Conservation (phyloP, 2,888 invertebrate genomes). For the Schizotus pectinicornis region DNA sequence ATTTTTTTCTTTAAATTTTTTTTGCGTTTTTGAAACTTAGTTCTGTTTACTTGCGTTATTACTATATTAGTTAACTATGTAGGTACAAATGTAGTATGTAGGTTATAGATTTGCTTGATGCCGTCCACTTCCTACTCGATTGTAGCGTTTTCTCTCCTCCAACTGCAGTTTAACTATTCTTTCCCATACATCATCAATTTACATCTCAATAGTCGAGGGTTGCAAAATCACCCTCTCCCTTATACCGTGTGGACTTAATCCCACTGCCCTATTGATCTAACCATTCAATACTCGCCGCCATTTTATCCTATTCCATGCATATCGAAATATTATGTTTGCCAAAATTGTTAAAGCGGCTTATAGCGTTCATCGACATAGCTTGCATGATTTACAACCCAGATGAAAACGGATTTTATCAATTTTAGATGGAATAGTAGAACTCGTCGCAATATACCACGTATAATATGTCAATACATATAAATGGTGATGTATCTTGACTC, state of each 20-base stretch:
- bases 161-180: conserved; percentile 13
- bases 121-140: too few species aligned
- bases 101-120: too few species aligned
- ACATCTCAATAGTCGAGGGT: conserved; percentile 14
- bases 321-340: conserved; percentile 12
- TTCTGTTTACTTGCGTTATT: too few species aligned
- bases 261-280: conserved; percentile 14
- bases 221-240: conserved; percentile 13
- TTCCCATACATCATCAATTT: conserved; percentile 10
- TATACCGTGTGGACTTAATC: conserved; percentile 3
- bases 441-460: background rate
- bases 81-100: too few species aligned
- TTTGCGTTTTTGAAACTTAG: too few species aligned
- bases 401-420: background rate
- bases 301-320: conserved; percentile 1
- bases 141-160: background rate
- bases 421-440: conserved; percentile 12
- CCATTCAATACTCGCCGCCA: conserved; percentile 10
- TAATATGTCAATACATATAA: too few species aligned
- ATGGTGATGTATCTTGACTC: too few species aligned
- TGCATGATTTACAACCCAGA: too few species aligned
- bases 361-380: background rate
- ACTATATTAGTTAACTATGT: too few species aligned
- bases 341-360: conserved; percentile 5
- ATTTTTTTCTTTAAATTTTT: too few species aligned